Conservation (phyloP, 2,888 invertebrate genomes). For the Acleris holmiana region DNA sequence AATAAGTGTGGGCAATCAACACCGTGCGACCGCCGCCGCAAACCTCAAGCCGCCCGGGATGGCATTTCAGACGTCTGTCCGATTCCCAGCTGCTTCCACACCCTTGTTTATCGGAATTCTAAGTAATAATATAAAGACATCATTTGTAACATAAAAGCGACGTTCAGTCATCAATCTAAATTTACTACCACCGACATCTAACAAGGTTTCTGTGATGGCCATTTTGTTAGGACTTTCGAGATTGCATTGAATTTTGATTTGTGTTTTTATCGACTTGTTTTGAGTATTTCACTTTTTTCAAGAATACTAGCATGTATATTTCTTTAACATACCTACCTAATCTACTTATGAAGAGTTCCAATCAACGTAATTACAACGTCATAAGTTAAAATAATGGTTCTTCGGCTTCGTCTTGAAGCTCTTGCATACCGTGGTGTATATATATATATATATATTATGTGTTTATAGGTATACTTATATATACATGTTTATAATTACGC, state of each 20-base stretch:
- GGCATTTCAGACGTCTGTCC: constrained; percentile 52
- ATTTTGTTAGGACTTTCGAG: constrained; percentile 16
- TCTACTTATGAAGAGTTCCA: too few species aligned
- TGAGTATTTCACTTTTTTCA: not conserved
- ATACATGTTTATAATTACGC: too few species aligned
- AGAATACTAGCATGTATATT: too few species aligned
- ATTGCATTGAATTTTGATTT: constrained; percentile 1
- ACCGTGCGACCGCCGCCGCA: constrained; percentile 54
- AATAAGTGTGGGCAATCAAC: constrained; percentile 50
- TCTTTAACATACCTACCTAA: too few species aligned
- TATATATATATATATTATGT: too few species aligned
- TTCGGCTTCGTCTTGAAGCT: too few species aligned
- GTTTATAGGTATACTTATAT: too few species aligned
- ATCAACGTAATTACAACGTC: too few species aligned
- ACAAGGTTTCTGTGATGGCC: constrained; percentile 34
- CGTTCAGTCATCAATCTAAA: constrained; percentile 41
- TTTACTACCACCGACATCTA: constrained; percentile 31
- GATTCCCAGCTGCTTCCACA: constrained; percentile 35
- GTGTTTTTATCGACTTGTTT: not conserved
- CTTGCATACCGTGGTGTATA: too few species aligned
- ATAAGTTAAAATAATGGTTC: too few species aligned
- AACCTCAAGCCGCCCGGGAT: constrained; percentile 52
- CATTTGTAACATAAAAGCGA: constrained; percentile 39
- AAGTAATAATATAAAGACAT: constrained; percentile 26
- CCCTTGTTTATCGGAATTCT: constrained; percentile 28